These are phyloP conservation scores for Nudaria mundana DNA, from an alignment of 2,888 invertebrate genomes.

Conservation along the genomic window DNA sequence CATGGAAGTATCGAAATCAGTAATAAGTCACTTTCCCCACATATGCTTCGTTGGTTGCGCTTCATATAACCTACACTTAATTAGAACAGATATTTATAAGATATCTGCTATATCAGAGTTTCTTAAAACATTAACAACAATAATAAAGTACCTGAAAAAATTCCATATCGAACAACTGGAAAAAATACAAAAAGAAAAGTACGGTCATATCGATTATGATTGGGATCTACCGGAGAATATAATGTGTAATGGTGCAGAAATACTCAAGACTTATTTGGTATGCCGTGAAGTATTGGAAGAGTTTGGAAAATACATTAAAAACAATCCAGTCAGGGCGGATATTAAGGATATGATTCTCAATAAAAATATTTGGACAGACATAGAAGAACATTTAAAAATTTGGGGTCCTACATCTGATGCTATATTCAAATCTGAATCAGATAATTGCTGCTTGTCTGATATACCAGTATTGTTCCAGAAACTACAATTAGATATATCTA, in stretches of 20 bases:
- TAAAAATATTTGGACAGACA: background rate
- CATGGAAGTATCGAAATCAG: background rate
- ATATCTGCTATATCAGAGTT: background rate
- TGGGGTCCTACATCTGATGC: background rate
- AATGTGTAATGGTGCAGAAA: background rate
- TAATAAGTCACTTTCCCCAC: background rate
- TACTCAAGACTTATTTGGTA: background rate
- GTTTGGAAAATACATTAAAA: background rate
- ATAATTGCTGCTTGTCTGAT: background rate
- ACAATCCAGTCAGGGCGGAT: background rate
- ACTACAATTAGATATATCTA: background rate
- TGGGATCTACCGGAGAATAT: background rate
- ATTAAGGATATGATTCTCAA: background rate
- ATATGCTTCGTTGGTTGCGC: background rate
- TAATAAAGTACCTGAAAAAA: background rate
- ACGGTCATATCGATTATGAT: background rate
- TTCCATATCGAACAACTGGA: background rate
- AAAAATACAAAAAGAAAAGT: background rate
- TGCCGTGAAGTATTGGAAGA: background rate
- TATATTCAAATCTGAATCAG: conserved; percentile 1
- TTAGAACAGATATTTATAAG: background rate
- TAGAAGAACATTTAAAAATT: background rate
- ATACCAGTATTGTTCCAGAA: background rate
- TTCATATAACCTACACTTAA: background rate
- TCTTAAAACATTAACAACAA: background rate